Conservation (phyloP, 2,113 vertebrate genomes). For the Scolopax mira region DNA sequence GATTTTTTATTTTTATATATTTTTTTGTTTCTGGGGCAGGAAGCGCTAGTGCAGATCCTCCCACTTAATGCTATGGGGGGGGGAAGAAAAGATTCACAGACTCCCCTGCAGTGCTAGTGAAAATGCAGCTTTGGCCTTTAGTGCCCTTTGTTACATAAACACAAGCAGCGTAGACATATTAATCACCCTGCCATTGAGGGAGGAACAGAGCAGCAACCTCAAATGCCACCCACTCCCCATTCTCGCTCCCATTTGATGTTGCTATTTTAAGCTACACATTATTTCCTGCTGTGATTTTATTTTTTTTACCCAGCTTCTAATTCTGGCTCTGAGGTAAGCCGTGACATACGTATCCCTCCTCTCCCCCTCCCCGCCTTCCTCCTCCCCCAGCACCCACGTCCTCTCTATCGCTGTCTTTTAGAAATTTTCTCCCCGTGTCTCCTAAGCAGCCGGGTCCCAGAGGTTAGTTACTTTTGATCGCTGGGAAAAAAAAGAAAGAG, state of each 20-base stretch:
- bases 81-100: constrained; percentile 39
- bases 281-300: constrained; percentile 83
- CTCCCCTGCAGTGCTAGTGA: constrained; percentile 22
- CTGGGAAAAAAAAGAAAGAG: not conserved
- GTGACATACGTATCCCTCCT: constrained; percentile 75
- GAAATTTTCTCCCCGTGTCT: not conserved
- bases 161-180: constrained; percentile 50
- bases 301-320: constrained; percentile 78
- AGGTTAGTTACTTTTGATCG: not conserved
- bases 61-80: constrained; percentile 39
- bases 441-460: not conserved
- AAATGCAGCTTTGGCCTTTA: constrained; percentile 59
- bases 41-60: constrained; percentile 37
- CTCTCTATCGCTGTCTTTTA: constrained; percentile 12
- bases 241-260: constrained; percentile 72
- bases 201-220: constrained; percentile 73
- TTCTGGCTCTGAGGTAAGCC: constrained; percentile 83
- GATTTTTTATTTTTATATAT: not conserved
- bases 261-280: constrained; percentile 80
- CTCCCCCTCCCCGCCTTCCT: constrained; percentile 41
- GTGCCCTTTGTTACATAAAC: constrained; percentile 66
- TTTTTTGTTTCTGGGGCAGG: constrained; percentile 37
- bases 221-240: constrained; percentile 74
- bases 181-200: constrained; percentile 71
- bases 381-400: constrained; percentile 49